Percentiles rank a stretch among this genome's conserved stretches.
Evolutionary conservation across 2,888 invertebrate species (phyloP).

Genomic region (Melipona bicolor): DNA sequence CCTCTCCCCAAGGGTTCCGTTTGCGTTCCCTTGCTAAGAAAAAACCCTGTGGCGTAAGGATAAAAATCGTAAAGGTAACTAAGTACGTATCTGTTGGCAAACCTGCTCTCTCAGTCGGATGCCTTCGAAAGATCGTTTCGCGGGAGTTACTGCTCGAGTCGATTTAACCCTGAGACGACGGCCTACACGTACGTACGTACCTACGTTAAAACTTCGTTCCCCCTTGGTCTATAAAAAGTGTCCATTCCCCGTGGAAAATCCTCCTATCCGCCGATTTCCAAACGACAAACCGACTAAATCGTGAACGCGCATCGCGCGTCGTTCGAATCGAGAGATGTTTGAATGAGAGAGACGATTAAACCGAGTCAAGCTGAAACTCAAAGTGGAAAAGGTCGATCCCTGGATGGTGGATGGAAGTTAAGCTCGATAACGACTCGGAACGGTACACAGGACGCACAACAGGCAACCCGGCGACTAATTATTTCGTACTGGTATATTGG

Average conservation of each 20-base stretch:
- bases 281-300: neutral
- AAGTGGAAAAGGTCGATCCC: constrained; percentile 9
- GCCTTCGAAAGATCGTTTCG: neutral
- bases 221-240: neutral
- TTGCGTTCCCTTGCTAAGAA: neutral
- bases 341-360: constrained; percentile 18
- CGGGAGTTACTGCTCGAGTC: constrained; percentile 11
- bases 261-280: neutral
- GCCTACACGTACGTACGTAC: neutral
- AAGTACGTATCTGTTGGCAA: no score
- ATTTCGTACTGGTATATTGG: constrained; percentile 38
- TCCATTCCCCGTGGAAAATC: no score
- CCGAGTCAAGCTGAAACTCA: constrained; percentile 12
- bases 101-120: neutral
- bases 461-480: constrained; percentile 45
- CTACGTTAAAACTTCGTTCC: neutral
- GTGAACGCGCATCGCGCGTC: neutral
- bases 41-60: neutral
- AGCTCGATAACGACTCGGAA: constrained; percentile 7
- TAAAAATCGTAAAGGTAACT: neutral
- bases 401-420: neutral
- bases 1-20: neutral
- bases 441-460: neutral
- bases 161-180: constrained; percentile 4
- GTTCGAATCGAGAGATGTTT: no score